A percentile compares a stretch with the other conserved stretches of the same genome.
These are phyloP conservation scores for Ardeotis arabs DNA, from an alignment of 2,113 vertebrate species.

Conservation along the genomic window DNA sequence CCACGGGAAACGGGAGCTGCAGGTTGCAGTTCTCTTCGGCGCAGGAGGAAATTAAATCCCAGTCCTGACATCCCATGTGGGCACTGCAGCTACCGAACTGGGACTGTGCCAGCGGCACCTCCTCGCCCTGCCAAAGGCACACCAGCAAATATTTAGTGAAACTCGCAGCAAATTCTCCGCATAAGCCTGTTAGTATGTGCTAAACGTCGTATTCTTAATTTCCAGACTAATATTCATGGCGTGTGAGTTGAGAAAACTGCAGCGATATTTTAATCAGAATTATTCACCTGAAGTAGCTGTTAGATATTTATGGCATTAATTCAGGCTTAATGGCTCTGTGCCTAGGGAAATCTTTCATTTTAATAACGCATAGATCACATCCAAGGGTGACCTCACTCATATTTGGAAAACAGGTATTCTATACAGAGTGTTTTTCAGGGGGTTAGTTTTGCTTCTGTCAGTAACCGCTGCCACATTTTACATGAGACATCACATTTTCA, in stretches of 20 bases:
- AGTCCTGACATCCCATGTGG: background rate
- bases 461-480: background rate
- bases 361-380: background rate
- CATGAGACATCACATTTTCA: background rate
- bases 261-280: background rate
- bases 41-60: background rate
- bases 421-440: background rate
- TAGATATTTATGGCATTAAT: slow-evolving; percentile 25
- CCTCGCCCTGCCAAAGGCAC: background rate
- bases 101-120: background rate
- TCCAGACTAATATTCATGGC: background rate
- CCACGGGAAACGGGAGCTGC: background rate
- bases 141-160: accelerated
- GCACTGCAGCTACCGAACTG: background rate
- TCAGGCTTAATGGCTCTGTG: background rate
- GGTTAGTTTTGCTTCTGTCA: background rate
- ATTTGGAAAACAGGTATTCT: background rate
- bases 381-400: background rate
- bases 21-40: background rate
- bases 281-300: slow-evolving; percentile 12
- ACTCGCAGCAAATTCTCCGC: accelerated
- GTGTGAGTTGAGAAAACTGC: background rate
- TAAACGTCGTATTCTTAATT: background rate
- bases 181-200: background rate
- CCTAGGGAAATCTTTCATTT: background rate